Base-by-base conservation (phyloP, 2,797 vertebrate species). In the Cyprinella venusta region DNA sequence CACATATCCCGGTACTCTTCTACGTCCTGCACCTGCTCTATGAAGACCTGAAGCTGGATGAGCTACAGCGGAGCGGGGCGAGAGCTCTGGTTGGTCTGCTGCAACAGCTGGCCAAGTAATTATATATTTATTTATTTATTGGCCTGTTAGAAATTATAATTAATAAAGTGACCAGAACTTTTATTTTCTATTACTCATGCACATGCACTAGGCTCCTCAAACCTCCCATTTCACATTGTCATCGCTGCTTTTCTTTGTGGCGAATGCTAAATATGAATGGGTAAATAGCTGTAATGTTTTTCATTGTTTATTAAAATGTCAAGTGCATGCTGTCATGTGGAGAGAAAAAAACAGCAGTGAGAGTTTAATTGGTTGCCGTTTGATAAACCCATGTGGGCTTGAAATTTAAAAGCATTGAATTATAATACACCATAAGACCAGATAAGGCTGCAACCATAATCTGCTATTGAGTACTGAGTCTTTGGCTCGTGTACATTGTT, bases 21-120 rank as follows among this genome's bases (percentile, higher is more conserved):
- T 97, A 95, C 87, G 96, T 98, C 26, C 96, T 99, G 82, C 97
- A 99, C 88, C 93, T 99, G 83, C 94, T 98, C 61, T 99, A 99
- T 0, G 97, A 99, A 90, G 98, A 99, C 86, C 94, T 99, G 75
- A 98, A 98, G 87, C 93, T 99, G 89, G 97, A 99, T 8, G 96
- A 96, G 86, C 93, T 99, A 9, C 97, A 98, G 95, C 94, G 96
- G 85, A 96, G 96, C 19, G 95, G 95, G 56, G 94, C 97, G 52
- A 94, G 94, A 10, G 96, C 95, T 0, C 95, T 99, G 18, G 95
- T 98, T 67, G 94, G 96, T 40, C 94, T 99, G 77, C 95, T 99
- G 38, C 95, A 99, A 85, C 98, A 99, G 81, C 90, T 99, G 88
- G 97, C 98, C 90, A 96, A 97, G 98, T 99, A 92, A 30, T 52